Base-by-base conservation (phyloP, 1,140 invertebrate genomes). In the Lethocerus indicus region DNA sequence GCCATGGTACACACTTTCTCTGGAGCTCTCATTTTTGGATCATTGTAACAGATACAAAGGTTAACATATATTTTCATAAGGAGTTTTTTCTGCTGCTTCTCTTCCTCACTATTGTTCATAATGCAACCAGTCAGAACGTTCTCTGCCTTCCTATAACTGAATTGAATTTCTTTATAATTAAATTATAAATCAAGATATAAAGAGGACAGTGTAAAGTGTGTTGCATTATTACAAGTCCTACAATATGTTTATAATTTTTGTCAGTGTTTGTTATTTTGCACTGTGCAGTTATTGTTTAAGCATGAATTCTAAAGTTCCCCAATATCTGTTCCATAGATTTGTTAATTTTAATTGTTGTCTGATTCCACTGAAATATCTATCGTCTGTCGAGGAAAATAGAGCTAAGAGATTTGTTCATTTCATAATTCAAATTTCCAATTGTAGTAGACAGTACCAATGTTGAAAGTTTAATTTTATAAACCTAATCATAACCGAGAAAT, bases 51-150 rank as follows among this genome's bases (percentile, higher is more conserved):
- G 18, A 42, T 28, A 32, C 37, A 32, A 12, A 47, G 21, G 36
- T 52, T 52, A 13, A 25, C n/a, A 41, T 47, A 52, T n/a, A 47
- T 7, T 47, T 52, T 52, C 37, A 52, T 25, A 20, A 52, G 39
- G 1, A 52, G 51, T 14, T 52, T 23, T 24, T 42, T 48, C 21
- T 21, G 20, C 27, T 52, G 7, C 20, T 12, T 35, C 27, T 52
- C 50, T 39, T 52, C 51, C n/a, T 52, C 45, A 18, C 42, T 27
- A 42, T 41, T 42, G 5, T 41, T 14, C 9, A 47, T 16, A 20
- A 18, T 39, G 24, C 28, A 45, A 2, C 23, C 46, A 5, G n/a
- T 4, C 2, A 51, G 16, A 1, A 26, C 16, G 25, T 51, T 42
- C 27, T 36, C 42, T 3, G 41, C 28, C 26, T 37, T 51, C 14